Evolutionary conservation across 2,888 invertebrate species (phyloP).

Genomic region (Agrotis ipsilon): DNA sequence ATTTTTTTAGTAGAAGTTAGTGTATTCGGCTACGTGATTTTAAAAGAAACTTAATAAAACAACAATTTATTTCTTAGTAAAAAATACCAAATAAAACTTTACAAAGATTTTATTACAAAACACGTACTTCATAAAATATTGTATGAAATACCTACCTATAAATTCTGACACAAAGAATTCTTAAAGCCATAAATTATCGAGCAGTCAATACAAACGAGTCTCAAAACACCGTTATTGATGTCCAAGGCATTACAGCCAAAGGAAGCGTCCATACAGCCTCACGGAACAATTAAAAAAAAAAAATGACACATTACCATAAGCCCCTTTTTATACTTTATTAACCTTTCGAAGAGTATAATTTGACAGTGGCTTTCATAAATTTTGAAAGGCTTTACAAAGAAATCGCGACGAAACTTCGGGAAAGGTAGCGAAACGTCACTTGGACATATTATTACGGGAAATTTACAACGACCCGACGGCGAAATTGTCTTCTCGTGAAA

Average conservation of each 20-base stretch:
- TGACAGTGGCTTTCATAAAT: slow-evolving; percentile 85
- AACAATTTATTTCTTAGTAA: not conserved
- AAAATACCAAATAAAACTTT: not conserved
- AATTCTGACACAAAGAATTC: slow-evolving; percentile 39
- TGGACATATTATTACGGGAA: slow-evolving; percentile 77
- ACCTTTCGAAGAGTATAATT: slow-evolving; percentile 80
- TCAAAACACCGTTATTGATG: slow-evolving; percentile 59
- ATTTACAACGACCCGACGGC: slow-evolving; percentile 65
- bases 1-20: too few relatives aligned
- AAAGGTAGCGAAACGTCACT: slow-evolving; percentile 69
- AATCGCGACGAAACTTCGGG: slow-evolving; percentile 67
- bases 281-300: slow-evolving; percentile 61
- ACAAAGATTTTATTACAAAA: slow-evolving; percentile 7
- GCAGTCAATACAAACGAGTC: slow-evolving; percentile 53
- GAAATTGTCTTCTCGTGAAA: slow-evolving; percentile 67
- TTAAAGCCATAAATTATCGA: slow-evolving; percentile 53
- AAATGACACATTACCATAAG: slow-evolving; percentile 75
- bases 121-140: slow-evolving; percentile 27
- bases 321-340: slow-evolving; percentile 75
- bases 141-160: slow-evolving; percentile 32
- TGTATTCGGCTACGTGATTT: too few relatives aligned
- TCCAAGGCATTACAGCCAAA: slow-evolving; percentile 50
- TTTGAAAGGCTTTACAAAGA: slow-evolving; percentile 69
- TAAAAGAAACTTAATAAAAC: not conserved
- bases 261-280: slow-evolving; percentile 34